phyloP scores from a whole-genome alignment of 2,797 vertebrate genomes.

The Falco berigora region DNA sequence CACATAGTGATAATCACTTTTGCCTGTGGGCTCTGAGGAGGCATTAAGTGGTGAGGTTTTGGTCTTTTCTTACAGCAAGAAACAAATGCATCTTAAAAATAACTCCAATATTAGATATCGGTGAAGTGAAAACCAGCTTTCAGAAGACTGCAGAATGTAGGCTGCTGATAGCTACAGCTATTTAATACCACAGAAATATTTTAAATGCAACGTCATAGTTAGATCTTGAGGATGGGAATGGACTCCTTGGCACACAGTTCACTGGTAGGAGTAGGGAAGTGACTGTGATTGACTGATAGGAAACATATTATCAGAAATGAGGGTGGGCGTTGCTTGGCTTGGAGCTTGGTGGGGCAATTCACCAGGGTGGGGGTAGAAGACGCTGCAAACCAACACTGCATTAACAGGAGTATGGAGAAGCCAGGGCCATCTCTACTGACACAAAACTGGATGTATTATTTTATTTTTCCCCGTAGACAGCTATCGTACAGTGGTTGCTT shows the following conservation, averaged over 20 bases:
- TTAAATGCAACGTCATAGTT: background rate
- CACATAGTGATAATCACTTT: background rate
- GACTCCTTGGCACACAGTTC: background rate
- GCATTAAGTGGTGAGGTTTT: background rate
- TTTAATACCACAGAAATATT: background rate
- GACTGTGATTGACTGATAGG: background rate
- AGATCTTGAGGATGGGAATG: background rate
- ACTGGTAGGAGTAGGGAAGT: background rate
- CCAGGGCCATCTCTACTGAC: background rate
- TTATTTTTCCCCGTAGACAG: background rate
- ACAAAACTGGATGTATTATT: background rate
- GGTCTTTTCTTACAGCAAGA: constrained; percentile 21
- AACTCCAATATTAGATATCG: background rate
- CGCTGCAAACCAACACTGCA: background rate
- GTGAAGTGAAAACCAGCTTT: background rate
- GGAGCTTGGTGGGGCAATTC: background rate
- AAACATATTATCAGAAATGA: background rate
- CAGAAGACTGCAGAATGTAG: background rate
- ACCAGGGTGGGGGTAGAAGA: fast-evolving
- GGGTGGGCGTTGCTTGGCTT: background rate
- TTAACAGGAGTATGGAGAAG: background rate
- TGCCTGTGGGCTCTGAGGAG: background rate
- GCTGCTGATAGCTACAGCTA: background rate
- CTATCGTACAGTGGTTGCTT: background rate
- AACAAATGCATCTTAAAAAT: background rate